These are phyloP conservation scores for Tipula unca DNA, from an alignment of 2,888 invertebrate genomes.

Conservation along the genomic window DNA sequence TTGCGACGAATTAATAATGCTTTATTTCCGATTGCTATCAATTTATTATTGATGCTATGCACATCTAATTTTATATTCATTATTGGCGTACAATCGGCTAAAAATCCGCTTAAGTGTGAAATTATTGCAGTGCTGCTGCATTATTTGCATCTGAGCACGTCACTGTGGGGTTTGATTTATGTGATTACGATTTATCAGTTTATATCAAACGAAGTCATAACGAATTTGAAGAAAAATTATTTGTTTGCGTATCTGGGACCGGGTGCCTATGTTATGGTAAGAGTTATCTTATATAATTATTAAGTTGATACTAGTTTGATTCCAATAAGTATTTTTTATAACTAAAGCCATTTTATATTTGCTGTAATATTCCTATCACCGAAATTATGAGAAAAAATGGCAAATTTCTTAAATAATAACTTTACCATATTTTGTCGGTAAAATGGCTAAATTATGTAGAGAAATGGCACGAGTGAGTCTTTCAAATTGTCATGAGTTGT, in stretches of 20 bases:
- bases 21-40: conserved; percentile 48
- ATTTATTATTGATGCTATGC: conserved; percentile 52
- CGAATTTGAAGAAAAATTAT: conserved; percentile 52
- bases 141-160: conserved; percentile 59
- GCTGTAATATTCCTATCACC: too few relatives aligned
- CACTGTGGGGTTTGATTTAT: conserved; percentile 60
- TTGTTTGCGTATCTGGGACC: conserved; percentile 55
- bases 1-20: conserved; percentile 27
- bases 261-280: conserved; percentile 57
- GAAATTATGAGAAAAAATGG: too few relatives aligned
- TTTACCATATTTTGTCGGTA: too few relatives aligned
- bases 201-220: conserved; percentile 42
- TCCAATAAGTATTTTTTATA: too few relatives aligned
- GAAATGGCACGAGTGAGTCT: too few relatives aligned
- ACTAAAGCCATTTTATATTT: too few relatives aligned
- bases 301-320: too few relatives aligned
- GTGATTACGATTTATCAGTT: conserved; percentile 54
- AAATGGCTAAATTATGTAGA: too few relatives aligned
- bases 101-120: conserved; percentile 51
- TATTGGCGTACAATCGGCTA: conserved; percentile 58
- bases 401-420: too few relatives aligned
- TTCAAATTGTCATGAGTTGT: too few relatives aligned
- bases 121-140: conserved; percentile 58
- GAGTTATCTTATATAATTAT: too few relatives aligned
- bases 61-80: conserved; percentile 55